A percentile compares a stretch with the other conserved stretches of the same genome.
These are phyloP conservation scores for Muscicapa adusta DNA, from an alignment of 2,113 vertebrate species.

Conservation along the genomic window DNA sequence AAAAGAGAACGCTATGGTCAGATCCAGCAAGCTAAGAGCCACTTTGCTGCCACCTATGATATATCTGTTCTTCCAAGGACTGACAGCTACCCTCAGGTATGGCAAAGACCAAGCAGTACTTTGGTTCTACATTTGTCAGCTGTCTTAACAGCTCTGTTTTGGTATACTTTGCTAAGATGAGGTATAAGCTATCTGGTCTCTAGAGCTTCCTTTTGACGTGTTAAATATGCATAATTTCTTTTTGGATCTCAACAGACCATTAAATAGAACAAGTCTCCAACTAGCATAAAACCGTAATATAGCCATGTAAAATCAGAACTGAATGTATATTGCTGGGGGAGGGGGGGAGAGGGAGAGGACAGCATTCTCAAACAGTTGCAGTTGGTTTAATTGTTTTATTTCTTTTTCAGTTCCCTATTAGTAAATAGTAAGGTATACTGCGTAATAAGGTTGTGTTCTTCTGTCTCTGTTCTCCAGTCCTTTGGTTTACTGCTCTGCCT, in stretches of 20 bases:
- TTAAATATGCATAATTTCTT: neutral
- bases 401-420: neutral
- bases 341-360: neutral
- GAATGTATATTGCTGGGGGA: neutral
- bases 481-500: neutral
- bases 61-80: conserved; percentile 91
- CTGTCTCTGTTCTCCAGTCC: neutral
- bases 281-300: neutral
- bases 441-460: neutral
- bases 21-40: conserved; percentile 95
- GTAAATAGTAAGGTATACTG: neutral
- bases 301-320: neutral
- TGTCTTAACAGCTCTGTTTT: neutral
- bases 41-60: conserved; percentile 94
- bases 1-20: conserved; percentile 96
- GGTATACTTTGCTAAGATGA: neutral
- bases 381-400: neutral
- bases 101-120: conserved; percentile 3
- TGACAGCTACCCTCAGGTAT: conserved; percentile 93
- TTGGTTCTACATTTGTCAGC: neutral
- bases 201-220: neutral
- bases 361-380: neutral
- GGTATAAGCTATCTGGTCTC: neutral
- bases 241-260: neutral
- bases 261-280: neutral